phyloP scores from a whole-genome alignment of 2,888 invertebrate species.

The Tenthredo scrophulariae region DNA sequence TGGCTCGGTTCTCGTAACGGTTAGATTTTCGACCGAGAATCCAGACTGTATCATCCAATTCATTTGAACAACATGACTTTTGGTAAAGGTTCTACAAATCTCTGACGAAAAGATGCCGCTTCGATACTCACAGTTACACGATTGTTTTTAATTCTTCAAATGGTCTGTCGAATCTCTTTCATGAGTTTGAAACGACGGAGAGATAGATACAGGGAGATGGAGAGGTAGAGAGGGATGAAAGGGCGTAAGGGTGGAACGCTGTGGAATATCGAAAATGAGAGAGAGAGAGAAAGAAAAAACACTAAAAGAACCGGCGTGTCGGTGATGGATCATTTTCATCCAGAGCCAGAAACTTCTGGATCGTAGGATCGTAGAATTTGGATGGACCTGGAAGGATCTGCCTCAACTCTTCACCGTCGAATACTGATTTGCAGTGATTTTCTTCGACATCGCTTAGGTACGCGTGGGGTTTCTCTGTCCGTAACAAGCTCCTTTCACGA shows the following conservation, averaged over 20 bases:
- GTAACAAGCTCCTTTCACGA: not conserved
- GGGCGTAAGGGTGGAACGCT: not conserved
- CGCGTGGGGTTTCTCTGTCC: slow-evolving; percentile 13
- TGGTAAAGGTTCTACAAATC: not conserved
- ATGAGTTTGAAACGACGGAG: not conserved
- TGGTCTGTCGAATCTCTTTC: not conserved
- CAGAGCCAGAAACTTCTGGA: slow-evolving; percentile 28
- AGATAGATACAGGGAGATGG: not conserved
- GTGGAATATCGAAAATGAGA: slow-evolving; percentile 16
- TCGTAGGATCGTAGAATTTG: slow-evolving; percentile 38
- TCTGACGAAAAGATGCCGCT: not conserved
- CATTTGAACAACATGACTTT: not conserved
- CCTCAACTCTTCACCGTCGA: slow-evolving; percentile 44
- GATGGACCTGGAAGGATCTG: slow-evolving; percentile 42
- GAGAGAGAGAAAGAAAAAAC: not conserved
- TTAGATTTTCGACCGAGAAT: not conserved
- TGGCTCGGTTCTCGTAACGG: not conserved
- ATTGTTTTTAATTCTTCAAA: not conserved
- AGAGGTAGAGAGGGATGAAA: not conserved
- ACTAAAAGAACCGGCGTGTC: slow-evolving; percentile 36
- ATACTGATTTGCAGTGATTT: slow-evolving; percentile 45
- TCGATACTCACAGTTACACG: not conserved
- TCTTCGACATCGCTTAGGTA: slow-evolving; percentile 24
- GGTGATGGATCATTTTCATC: slow-evolving; percentile 51
- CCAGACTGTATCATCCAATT: not conserved